These are phyloP conservation scores for Phaethornis superciliosus DNA, from an alignment of 2,113 vertebrate species.

Conservation along the genomic window DNA sequence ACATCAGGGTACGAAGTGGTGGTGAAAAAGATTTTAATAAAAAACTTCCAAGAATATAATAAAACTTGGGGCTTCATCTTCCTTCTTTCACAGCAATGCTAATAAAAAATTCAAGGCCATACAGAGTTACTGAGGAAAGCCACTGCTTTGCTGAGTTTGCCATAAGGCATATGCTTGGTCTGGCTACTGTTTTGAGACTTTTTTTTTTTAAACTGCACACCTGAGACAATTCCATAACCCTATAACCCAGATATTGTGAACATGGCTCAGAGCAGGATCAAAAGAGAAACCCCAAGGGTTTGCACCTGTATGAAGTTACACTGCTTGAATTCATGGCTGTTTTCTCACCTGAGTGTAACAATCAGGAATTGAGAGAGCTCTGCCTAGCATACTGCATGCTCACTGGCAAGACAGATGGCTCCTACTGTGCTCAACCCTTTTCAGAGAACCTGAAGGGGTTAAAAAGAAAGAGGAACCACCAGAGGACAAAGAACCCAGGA, in stretches of 20 bases:
- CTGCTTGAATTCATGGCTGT: neutral
- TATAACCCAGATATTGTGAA: accelerated
- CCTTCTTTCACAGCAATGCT: too few species aligned
- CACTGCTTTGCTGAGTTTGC: neutral
- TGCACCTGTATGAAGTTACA: neutral
- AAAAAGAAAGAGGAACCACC: too few species aligned
- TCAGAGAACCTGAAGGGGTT: neutral
- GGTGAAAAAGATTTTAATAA: neutral
- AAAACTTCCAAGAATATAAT: neutral
- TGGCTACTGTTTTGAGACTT: neutral
- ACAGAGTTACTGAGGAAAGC: neutral
- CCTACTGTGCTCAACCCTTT: too few species aligned
- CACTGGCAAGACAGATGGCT: neutral
- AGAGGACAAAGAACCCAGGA: accelerated
- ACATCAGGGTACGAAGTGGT: neutral
- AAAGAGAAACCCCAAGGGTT: neutral
- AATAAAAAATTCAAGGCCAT: neutral
- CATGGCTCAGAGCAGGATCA: neutral
- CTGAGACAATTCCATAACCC: neutral
- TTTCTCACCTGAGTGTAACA: accelerated
- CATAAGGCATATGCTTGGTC: too few species aligned
- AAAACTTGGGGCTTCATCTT: neutral
- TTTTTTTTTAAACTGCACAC: neutral
- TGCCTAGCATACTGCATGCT: neutral
- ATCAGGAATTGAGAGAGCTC: neutral